Evolutionary conservation across 2,113 vertebrate genomes (phyloP).

Genomic region (Psittacula cyanocephala): DNA sequence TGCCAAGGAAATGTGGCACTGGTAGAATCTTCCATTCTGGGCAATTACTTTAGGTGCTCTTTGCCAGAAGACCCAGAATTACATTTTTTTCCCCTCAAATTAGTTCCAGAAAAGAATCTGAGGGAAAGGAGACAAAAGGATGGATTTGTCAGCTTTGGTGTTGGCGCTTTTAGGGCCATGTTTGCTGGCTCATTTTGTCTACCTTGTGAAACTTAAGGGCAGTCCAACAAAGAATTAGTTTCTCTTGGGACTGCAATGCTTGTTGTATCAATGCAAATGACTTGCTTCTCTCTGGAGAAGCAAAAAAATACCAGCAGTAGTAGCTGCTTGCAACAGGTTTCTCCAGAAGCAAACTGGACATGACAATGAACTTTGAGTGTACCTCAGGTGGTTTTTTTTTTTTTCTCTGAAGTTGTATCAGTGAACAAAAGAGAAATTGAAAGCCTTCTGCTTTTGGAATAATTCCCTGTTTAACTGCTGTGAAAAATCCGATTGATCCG

Average conservation of each 20-base stretch:
- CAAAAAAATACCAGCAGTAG: background rate
- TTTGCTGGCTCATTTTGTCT: constrained; percentile 41
- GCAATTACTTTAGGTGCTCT: constrained; percentile 34
- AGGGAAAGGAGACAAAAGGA: constrained; percentile 36
- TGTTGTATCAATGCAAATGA: background rate
- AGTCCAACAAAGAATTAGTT: background rate
- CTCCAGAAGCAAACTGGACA: background rate
- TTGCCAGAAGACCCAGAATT: constrained; percentile 49
- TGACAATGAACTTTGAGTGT: background rate
- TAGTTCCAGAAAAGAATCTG: constrained; percentile 44
- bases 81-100: constrained; percentile 22
- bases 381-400: background rate
- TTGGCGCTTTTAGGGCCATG: background rate
- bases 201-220: background rate
- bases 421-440: background rate
- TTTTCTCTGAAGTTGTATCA: background rate
- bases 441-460: background rate
- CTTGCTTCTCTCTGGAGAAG: background rate
- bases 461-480: background rate
- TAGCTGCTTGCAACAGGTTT: background rate
- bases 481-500: background rate
- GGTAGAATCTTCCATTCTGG: constrained; percentile 56
- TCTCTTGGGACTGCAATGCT: background rate
- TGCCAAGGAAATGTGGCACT: constrained; percentile 55
- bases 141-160: constrained; percentile 54